Base-by-base conservation (phyloP, 1,140 invertebrate genomes). In the Diachasmimorpha longicaudata region DNA sequence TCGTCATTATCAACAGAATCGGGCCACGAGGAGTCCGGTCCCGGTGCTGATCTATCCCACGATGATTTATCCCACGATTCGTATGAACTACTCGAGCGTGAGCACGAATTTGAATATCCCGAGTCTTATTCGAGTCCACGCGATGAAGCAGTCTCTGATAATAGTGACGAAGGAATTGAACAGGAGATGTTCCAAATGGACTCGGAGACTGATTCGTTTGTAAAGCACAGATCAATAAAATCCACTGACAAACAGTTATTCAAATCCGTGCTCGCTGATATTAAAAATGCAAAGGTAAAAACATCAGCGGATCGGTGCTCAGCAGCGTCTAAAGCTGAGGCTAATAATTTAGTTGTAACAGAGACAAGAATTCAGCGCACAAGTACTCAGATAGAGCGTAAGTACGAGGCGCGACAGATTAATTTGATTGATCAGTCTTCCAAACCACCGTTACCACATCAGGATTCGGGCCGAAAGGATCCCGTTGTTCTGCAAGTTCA, bases 11-110 rank as follows among this genome's bases (percentile, higher is more conserved):
- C 89, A 85, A 90, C 89, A 87, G 91, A 89, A 87, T 93, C 86
- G 79, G 92, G 88, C 80, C 92, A 92, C 88, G 93, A 86, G 77
- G 87, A 88, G 69, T 88, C 87, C 4, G 86, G 84, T n/a, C 88
- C 84, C 0, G 86, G 87, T 63, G 91, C 92, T 68, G 93, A 93
- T 76, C 77, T 90, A 37, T 95, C 94, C 0, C 95, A 96, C 84
- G 95, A 96, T 83, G 95, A 97, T 88, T 88, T 96, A 4, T 96
- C 95, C 11, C 95, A 96, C 85, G 95, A 96, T 86, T 96, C 95
- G 78, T 97, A 96, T 85, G 95, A 97, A 82, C 85, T 96, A 14
- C 89, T 96, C 52, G 95, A 96, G 85, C 92, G 93, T 78, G 88
- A 89, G 81, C 86, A 87, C 76, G 88, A 89, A 79, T 88, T 87